Conservation (phyloP, 2,113 vertebrate species). For the Nibea coibor region DNA sequence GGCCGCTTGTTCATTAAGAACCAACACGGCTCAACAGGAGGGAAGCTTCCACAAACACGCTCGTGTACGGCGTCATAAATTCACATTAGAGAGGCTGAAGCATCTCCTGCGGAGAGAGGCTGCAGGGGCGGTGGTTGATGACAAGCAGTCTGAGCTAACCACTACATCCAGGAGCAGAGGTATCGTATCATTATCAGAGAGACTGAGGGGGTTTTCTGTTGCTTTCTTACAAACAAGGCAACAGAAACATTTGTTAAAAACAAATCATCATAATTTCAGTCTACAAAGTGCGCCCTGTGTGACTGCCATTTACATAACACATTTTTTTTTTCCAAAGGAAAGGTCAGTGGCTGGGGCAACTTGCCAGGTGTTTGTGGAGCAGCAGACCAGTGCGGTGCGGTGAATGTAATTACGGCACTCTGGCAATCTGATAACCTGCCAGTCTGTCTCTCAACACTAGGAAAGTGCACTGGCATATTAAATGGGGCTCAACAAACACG, state of each 20-base stretch:
- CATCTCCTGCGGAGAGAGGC: constrained; percentile 41
- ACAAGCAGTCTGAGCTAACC: constrained; percentile 17
- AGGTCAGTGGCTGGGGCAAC: constrained; percentile 69
- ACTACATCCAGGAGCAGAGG: not conserved
- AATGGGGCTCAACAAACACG: constrained; percentile 65
- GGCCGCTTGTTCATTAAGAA: constrained; percentile 74
- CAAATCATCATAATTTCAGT: constrained; percentile 16
- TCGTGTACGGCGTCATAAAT: constrained; percentile 74
- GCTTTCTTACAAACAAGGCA: not conserved
- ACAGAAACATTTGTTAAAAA: not conserved
- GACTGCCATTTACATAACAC: constrained; percentile 49
- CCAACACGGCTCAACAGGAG: constrained; percentile 69
- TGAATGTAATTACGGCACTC: constrained; percentile 79
- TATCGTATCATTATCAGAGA: not conserved
- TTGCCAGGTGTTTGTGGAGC: constrained; percentile 75
- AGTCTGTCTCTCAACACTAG: constrained; percentile 73
- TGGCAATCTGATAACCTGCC: constrained; percentile 79
- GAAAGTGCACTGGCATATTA: constrained; percentile 74
- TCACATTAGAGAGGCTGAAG: constrained; percentile 74
- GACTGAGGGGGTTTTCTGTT: constrained; percentile 1
- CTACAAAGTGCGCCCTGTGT: constrained; percentile 14
- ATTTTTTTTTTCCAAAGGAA: constrained; percentile 47
- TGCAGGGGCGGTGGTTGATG: not conserved
- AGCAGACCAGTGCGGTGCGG: constrained; percentile 60
- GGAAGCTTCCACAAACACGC: constrained; percentile 51